Conservation (phyloP, 1,140 invertebrate genomes). For the Tetragonula clypearis region DNA sequence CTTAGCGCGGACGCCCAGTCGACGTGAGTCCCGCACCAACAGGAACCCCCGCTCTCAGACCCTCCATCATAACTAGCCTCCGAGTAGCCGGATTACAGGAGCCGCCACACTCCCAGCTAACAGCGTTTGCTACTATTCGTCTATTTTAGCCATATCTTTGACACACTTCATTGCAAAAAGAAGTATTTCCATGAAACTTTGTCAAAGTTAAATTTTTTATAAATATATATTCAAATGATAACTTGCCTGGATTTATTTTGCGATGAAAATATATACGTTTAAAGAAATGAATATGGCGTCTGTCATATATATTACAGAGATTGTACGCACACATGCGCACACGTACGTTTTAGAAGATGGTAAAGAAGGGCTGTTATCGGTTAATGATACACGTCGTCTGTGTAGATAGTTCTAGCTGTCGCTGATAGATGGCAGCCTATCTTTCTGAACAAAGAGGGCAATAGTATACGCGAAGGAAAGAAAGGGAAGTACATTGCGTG, state of each 20-base stretch:
- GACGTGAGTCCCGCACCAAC: constrained; percentile 86
- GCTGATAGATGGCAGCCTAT: no score
- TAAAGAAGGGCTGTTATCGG: neutral
- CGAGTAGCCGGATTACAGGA: constrained; percentile 97
- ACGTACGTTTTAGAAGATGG: no score
- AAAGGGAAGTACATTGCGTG: no score
- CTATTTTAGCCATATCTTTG: constrained; percentile 33
- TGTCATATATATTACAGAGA: neutral
- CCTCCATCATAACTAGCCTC: constrained; percentile 93
- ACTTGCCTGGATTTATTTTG: neutral
- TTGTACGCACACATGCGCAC: neutral
- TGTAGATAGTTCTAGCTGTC: no score
- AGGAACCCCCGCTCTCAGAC: constrained; percentile 91
- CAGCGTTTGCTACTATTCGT: constrained; percentile 31
- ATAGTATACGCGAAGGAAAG: no score
- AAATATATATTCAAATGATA: no score
- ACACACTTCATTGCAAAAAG: neutral
- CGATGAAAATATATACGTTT: neutral
- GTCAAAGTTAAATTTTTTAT: neutral
- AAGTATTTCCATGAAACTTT: neutral
- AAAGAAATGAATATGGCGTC: constrained; percentile 1
- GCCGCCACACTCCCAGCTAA: constrained; percentile 93
- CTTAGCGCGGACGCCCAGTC: constrained; percentile 94
- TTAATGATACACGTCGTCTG: no score
- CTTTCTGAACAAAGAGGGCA: no score